Evolutionary conservation across 2,888 invertebrate genomes (phyloP).

Genomic region (Hololepta plana): DNA sequence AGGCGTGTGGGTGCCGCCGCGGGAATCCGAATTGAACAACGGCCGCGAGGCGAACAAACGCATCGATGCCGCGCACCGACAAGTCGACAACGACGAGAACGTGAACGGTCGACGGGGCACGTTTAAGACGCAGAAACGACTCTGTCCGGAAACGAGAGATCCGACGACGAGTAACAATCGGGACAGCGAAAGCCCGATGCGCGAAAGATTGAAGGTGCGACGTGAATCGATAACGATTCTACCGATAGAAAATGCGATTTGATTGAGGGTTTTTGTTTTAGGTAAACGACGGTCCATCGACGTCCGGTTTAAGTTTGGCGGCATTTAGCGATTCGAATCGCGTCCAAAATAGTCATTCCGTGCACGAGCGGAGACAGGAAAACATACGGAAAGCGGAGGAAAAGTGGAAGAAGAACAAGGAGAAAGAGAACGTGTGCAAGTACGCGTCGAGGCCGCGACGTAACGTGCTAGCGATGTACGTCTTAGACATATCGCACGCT

Average conservation of each 20-base stretch:
- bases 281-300: no score
- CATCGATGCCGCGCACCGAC: constrained; percentile 21
- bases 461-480: constrained; percentile 65
- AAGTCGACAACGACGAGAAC: constrained; percentile 49
- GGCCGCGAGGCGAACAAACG: constrained; percentile 5
- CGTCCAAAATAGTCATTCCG: no score
- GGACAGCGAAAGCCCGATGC: no score
- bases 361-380: constrained; percentile 43
- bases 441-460: no score
- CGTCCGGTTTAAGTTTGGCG: constrained; percentile 31
- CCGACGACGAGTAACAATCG: constrained; percentile 10
- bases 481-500: constrained; percentile 64
- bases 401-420: constrained; percentile 12
- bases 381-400: constrained; percentile 43
- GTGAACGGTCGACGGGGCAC: constrained; percentile 52
- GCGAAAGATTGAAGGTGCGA: no score
- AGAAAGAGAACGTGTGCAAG: constrained; percentile 14
- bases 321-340: constrained; percentile 30
- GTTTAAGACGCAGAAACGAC: constrained; percentile 22
- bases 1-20: constrained; percentile 30
- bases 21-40: constrained; percentile 18
- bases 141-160: no score
- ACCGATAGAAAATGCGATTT: no score
- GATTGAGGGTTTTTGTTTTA: no score
- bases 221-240: no score